Evolutionary conservation across 2,797 vertebrate species (phyloP).

Genomic region (Rhyacichthys aspro): DNA sequence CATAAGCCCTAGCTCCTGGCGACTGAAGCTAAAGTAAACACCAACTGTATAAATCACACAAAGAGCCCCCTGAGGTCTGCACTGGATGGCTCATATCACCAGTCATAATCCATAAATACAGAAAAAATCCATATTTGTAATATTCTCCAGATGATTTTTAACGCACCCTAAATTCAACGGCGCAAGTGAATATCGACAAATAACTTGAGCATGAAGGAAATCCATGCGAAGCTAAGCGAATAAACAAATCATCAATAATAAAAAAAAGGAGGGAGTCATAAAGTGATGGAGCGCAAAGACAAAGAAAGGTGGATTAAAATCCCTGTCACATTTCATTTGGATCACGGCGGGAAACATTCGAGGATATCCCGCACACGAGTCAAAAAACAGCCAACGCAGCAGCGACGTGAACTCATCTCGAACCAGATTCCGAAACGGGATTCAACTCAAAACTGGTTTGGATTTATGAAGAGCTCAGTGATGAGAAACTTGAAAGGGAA

Average conservation of each 20-base stretch:
- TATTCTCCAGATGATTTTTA: conserved; percentile 14
- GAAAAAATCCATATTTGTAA: conserved; percentile 28
- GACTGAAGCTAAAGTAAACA: conserved; percentile 6
- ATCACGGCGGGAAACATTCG: conserved; percentile 14
- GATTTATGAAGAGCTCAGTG: background rate
- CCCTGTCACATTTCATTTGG: conserved; percentile 42
- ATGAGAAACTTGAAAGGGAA: background rate
- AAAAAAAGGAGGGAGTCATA: background rate
- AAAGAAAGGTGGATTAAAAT: conserved; percentile 33
- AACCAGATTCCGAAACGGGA: background rate
- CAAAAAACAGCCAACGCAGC: conserved; percentile 8
- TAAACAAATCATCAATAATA: background rate
- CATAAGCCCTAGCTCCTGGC: conserved; percentile 2
- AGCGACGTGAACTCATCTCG: background rate
- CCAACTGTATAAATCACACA: conserved; percentile 3
- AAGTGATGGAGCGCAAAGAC: conserved; percentile 20
- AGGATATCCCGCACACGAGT: conserved; percentile 4
- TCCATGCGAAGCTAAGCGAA: background rate
- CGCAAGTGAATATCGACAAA: conserved; percentile 11
- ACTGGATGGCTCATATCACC: background rate
- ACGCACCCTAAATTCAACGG: background rate
- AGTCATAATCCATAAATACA: conserved; percentile 10
- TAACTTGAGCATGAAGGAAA: conserved; percentile 12
- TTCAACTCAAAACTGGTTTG: background rate
- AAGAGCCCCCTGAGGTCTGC: background rate